phyloP scores from a whole-genome alignment of 2,888 invertebrate species.

The Pristionchus maxplancki region DNA sequence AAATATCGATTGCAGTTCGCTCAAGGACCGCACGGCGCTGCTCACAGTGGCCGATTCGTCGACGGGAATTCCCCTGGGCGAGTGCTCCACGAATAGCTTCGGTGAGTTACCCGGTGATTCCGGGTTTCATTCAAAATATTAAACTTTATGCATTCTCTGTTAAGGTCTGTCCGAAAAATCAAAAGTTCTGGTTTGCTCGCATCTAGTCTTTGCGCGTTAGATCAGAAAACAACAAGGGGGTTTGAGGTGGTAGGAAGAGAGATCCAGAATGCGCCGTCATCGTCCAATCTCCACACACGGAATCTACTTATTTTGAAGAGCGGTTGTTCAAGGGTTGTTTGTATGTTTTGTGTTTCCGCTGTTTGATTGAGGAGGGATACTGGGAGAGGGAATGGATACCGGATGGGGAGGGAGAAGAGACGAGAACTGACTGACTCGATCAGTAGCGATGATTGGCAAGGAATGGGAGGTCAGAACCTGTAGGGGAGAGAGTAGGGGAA shows the following conservation, averaged over 20 bases:
- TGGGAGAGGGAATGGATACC: not conserved
- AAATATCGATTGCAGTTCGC: slow-evolving; percentile 38
- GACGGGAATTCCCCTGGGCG: slow-evolving; percentile 50
- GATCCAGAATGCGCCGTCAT: not conserved
- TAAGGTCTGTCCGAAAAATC: not conserved
- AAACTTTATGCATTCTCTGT: not conserved
- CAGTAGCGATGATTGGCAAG: not conserved
- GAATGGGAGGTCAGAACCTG: not conserved
- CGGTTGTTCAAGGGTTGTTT: not conserved
- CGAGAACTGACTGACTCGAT: slow-evolving; percentile 9
- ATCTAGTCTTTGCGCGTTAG: not conserved
- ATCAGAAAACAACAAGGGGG: not conserved
- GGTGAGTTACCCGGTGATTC: not conserved
- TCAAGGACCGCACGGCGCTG: slow-evolving; percentile 43
- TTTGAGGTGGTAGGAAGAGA: not conserved
- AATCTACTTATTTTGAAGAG: not conserved
- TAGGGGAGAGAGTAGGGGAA: not conserved
- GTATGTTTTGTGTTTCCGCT: slow-evolving; percentile 4
- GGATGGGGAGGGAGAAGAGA: not conserved
- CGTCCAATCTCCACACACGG: not conserved
- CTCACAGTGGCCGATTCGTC: slow-evolving; percentile 49
- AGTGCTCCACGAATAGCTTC: slow-evolving; percentile 52
- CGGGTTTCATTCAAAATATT: not conserved
- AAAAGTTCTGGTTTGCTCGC: not conserved
- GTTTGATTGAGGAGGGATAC: not conserved